Base-by-base conservation (phyloP, 1,140 invertebrate genomes). In the Aleiodes sp. region DNA sequence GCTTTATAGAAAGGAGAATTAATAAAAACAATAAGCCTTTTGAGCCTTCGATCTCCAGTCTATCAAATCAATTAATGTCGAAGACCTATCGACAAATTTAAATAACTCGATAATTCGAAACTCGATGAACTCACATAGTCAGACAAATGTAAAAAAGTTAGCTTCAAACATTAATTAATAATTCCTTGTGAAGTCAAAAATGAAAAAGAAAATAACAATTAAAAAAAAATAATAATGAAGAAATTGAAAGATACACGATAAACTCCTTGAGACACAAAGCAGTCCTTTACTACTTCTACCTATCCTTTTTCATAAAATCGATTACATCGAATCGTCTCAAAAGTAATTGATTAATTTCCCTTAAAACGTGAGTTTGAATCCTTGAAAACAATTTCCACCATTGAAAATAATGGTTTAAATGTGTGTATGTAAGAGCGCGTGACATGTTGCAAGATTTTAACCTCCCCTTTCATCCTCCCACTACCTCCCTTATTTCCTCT, bases 341-440 rank as follows among this genome's bases (percentile, higher is more conserved):
- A 43, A 21, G 19, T 21, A 52, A 52, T 52, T 52, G 46, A 52
- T 52, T 52, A 52, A 52, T 52, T 52, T 16, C 46, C 46, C 21
- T 52, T 16, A 52, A 52, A 52, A 52, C 46, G 46, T 52, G 46
- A 52, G 46, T 52, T 52, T 52, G 19, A 52, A 24, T 21, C 46
- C 26, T 52, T 52, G 46, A 52, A 52, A 52, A 52, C 46, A 52
- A 52, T 52, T 52, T 52, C 46, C 12, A 52, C 21, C 26, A 9
- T 8, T 21, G n/a, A 24, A 52, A 52, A 52, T 52, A 52, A 52
- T 52, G 64, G 65, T n/a, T 29, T 66, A 35, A 73, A 72, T 75
- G 80, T 76, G 77, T 77, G 77, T 61, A 71, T 75, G 72, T 77
- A n/a, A n/a, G 78, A 82, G 81, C 84, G 84, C 82, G 83, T 84